Conservation (phyloP, 1,140 invertebrate species). For the Bombus sylvicola region DNA sequence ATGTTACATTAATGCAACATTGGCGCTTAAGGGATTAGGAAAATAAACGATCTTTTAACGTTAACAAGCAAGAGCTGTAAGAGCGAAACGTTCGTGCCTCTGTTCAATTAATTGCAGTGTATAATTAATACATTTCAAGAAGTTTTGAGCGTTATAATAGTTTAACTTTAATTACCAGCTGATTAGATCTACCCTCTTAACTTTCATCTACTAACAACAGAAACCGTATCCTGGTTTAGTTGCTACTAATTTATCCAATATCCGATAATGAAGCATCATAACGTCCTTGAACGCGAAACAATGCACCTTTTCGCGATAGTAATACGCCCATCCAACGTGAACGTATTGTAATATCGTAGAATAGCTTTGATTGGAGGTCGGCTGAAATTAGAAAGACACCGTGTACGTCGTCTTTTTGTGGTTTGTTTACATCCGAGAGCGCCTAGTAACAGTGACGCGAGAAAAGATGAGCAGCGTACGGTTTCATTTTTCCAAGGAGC, state of each 20-base stretch:
- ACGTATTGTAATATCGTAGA: too few relatives aligned
- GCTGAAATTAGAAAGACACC: too few relatives aligned
- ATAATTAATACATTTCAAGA: conserved; percentile 3
- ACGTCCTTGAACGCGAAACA: conserved; percentile 45
- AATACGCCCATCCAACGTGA: background rate
- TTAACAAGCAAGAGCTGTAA: background rate
- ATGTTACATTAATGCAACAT: background rate
- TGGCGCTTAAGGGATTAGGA: background rate
- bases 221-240: conserved; percentile 21
- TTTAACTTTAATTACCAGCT: conserved; percentile 58
- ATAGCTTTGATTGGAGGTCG: too few relatives aligned
- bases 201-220: conserved; percentile 18
- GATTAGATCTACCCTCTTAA: conserved; percentile 47
- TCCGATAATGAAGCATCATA: conserved; percentile 63
- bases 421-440: too few relatives aligned
- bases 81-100: too few relatives aligned
- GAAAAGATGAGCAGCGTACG: too few relatives aligned
- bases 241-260: conserved; percentile 61
- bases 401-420: too few relatives aligned
- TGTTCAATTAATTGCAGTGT: background rate
- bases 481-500: too few relatives aligned
- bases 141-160: background rate
- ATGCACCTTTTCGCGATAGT: conserved; percentile 34
- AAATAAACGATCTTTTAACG: background rate
- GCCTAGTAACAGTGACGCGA: too few relatives aligned